Evolutionary conservation across 2,888 invertebrate genomes (phyloP).

Genomic region (Caenorhabditis drosophilae): DNA sequence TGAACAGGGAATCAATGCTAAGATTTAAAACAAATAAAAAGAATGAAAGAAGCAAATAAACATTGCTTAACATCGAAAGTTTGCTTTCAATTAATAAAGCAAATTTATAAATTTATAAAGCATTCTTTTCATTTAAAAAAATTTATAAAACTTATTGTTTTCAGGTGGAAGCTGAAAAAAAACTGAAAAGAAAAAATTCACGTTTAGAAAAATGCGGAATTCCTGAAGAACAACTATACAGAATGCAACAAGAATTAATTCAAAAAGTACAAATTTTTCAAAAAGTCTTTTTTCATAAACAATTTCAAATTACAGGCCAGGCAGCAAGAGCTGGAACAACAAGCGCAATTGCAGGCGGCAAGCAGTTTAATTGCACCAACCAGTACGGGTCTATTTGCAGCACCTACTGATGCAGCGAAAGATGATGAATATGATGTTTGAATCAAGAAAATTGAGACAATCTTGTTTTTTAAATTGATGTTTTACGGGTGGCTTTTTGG

Average conservation of each 20-base stretch:
- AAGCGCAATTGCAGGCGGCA: slow-evolving; percentile 23
- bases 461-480: slow-evolving; percentile 1
- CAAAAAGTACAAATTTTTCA: slow-evolving; percentile 83
- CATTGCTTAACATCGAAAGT: background rate
- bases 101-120: too few relatives aligned
- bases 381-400: slow-evolving; percentile 17
- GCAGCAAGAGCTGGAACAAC: slow-evolving; percentile 27
- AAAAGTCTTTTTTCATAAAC: too few relatives aligned
- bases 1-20: too few relatives aligned
- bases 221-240: slow-evolving; percentile 92
- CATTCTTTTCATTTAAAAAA: too few relatives aligned
- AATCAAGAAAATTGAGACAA: background rate
- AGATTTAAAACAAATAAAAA: slow-evolving; percentile 71
- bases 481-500: slow-evolving; percentile 3
- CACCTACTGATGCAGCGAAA: background rate
- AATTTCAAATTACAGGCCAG: slow-evolving; percentile 20
- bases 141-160: too few relatives aligned
- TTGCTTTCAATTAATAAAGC: too few relatives aligned
- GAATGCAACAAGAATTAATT: slow-evolving; percentile 96
- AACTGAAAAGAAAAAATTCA: slow-evolving; percentile 86
- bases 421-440: slow-evolving; percentile 37
- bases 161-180: slow-evolving; percentile 79
- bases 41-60: slow-evolving; percentile 77
- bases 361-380: slow-evolving; percentile 3
- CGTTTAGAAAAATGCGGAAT: slow-evolving; percentile 95